These are phyloP conservation scores for Xanthia togata DNA, from an alignment of 2,888 invertebrate genomes.

Conservation along the genomic window DNA sequence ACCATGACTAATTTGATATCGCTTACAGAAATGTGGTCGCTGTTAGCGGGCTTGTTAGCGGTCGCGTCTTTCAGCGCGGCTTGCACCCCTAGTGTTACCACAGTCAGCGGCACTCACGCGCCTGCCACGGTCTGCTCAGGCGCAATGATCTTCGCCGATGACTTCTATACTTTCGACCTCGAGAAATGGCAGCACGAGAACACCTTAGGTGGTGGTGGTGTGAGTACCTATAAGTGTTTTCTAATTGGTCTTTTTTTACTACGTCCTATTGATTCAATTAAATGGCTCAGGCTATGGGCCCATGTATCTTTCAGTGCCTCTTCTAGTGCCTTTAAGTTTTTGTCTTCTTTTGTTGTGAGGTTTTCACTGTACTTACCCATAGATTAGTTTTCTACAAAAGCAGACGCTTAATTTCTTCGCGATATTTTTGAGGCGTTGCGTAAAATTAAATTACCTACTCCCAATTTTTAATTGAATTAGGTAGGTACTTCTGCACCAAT, in stretches of 20 bases:
- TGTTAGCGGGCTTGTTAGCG: conserved; percentile 74
- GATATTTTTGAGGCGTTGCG: not conserved
- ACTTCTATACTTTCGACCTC: conserved; percentile 90
- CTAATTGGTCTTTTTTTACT: not conserved
- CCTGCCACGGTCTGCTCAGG: conserved; percentile 89
- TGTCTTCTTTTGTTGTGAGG: not conserved
- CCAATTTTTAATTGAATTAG: not conserved
- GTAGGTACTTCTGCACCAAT: not conserved
- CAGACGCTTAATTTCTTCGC: not conserved
- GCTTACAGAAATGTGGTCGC: conserved; percentile 79
- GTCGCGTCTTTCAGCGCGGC: conserved; percentile 75
- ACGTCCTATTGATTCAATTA: not conserved
- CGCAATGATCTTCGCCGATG: conserved; percentile 91
- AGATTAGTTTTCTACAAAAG: not conserved
- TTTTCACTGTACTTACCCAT: not conserved
- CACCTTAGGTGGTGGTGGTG: conserved; percentile 92
- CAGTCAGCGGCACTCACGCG: conserved; percentile 88
- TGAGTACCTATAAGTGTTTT: conserved; percentile 76
- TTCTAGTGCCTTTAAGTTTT: not conserved
- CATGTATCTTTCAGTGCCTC: not conserved
- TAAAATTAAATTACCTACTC: not conserved
- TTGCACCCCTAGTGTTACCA: conserved; percentile 86
- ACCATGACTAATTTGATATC: not conserved
- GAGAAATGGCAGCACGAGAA: conserved; percentile 92
- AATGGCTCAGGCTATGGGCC: not conserved